Base-by-base conservation (phyloP, 2,888 invertebrate species). In the Achlya flavicornis region DNA sequence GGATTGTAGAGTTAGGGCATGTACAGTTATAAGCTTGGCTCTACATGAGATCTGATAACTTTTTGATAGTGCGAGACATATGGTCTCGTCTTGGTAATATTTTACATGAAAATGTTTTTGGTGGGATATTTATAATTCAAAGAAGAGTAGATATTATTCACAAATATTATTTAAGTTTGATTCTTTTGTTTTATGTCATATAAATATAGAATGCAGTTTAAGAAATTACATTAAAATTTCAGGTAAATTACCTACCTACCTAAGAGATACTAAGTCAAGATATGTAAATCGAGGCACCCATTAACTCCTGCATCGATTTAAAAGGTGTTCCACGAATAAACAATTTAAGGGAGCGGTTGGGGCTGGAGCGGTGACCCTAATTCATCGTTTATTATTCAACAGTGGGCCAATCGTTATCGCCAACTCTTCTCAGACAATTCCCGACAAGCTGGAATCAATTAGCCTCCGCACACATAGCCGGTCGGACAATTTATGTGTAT, bases 381-480 rank as follows among this genome's bases (percentile, higher is more conserved):
- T 87, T 87, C 78, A 73, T 80, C 83, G 88, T 89, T 89, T 88
- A 91, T 90, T 89, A 91, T 89, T 89, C 88, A 81, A 75, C 43
- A 60, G 60, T 60, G 26, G 60, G 19, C 53, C 57, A 61, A 61
- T 61, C 62, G 58, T 60, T 63, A 58, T 48, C 12, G 16, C 63
- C 64, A 71, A 73, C 74, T 82, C 77, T 77, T 81, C 74, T 64
- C 66, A 59, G 78, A 68, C 74, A 68, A 72, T 71, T 65, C 74
- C 77, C 76, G 77, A 76, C 79, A 73, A 73, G 78, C 83, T 77
- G 79, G 85, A 89, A 89, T 87, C 91, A 90, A 91, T 91, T 91
- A 91, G 87, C 85, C 78, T 82, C 64, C 61, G 81, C 79, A 88
- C 82, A 88, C 87, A 87, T 75, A 68, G 72, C 75, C 73, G 68